Percentiles rank a stretch among this genome's conserved stretches.
phyloP scores from a whole-genome alignment of 2,797 vertebrate genomes.

The Acanthurus leucopareius region DNA sequence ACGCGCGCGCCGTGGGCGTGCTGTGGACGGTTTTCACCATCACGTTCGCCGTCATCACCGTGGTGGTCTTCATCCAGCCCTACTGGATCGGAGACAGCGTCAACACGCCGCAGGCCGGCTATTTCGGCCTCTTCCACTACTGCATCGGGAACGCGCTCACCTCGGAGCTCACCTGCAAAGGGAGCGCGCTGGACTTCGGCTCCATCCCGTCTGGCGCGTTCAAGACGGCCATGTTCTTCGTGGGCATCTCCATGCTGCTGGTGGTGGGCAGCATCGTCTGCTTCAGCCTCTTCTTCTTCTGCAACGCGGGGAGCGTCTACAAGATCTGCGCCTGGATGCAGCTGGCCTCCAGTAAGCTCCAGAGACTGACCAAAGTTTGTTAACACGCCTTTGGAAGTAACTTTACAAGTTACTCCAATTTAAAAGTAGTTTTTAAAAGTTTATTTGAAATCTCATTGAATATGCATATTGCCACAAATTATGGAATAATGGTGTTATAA shows the following conservation, averaged over 20 bases:
- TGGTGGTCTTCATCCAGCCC: constrained; percentile 97
- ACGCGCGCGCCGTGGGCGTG: constrained; percentile 93
- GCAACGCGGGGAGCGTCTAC: constrained; percentile 95
- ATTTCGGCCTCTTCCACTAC: constrained; percentile 98
- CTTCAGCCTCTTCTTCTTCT: constrained; percentile 98
- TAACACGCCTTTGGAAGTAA: not conserved
- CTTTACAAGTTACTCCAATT: no score
- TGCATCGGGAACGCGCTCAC: constrained; percentile 97
- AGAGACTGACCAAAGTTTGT: not conserved
- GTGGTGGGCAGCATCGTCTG: constrained; percentile 94
- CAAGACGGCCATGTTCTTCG: constrained; percentile 98
- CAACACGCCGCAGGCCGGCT: constrained; percentile 95
- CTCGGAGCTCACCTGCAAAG: constrained; percentile 96
- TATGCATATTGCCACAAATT: no score
- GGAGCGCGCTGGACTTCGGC: constrained; percentile 94
- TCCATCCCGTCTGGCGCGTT: constrained; percentile 97
- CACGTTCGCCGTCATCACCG: constrained; percentile 93
- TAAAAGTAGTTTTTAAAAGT: not conserved
- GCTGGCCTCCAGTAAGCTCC: constrained; percentile 92
- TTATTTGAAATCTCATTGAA: not conserved
- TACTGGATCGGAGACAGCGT: constrained; percentile 99
- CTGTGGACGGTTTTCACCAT: constrained; percentile 97
- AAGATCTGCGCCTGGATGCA: constrained; percentile 99
- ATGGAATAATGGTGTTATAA: no score
- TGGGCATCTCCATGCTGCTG: constrained; percentile 94